Percentiles rank a stretch among this genome's conserved stretches.
Conservation (phyloP, 2,888 invertebrate genomes). For the Drosophila yooni region DNA sequence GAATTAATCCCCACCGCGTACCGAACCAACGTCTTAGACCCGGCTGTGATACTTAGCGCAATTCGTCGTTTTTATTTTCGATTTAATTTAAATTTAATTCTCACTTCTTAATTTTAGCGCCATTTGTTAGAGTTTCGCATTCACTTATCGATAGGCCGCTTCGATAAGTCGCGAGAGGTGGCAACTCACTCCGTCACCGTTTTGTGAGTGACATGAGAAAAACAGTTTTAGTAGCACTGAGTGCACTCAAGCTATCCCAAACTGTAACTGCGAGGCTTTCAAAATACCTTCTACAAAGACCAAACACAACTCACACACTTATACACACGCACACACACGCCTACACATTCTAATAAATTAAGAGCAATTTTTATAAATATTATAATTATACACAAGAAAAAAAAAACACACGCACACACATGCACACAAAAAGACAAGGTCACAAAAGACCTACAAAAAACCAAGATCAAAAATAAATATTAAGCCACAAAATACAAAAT, state of each 20-base stretch:
- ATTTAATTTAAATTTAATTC: conserved; percentile 39
- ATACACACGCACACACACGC: conserved; percentile 45
- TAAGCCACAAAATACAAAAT: conserved; percentile 46
- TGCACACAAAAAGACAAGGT: conserved; percentile 76
- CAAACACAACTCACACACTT: conserved; percentile 38
- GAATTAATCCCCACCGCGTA: conserved; percentile 53
- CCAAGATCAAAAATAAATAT: conserved; percentile 66
- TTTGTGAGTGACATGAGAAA: conserved; percentile 9
- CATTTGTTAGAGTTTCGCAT: conserved; percentile 50
- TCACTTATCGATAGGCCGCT: conserved; percentile 39
- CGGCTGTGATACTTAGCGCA: conserved; percentile 85
- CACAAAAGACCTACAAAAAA: conserved; percentile 61
- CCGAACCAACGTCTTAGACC: conserved; percentile 83
- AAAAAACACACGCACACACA: conserved; percentile 62
- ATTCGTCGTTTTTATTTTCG: conserved; percentile 66
- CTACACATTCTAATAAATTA: conserved; percentile 77
- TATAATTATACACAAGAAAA: conserved; percentile 70
- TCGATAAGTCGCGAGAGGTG: conserved; percentile 40
- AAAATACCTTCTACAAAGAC: conserved; percentile 45
- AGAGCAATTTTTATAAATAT: conserved; percentile 73
- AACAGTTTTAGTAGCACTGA: conserved; percentile 26
- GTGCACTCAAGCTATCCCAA: conserved; percentile 14
- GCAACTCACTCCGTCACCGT: conserved; percentile 38
- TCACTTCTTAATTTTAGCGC: conserved; percentile 52
- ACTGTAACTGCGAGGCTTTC: conserved; percentile 68